Evolutionary conservation across 2,113 vertebrate species (phyloP).

Genomic region (Coryphaenoides rupestris): DNA sequence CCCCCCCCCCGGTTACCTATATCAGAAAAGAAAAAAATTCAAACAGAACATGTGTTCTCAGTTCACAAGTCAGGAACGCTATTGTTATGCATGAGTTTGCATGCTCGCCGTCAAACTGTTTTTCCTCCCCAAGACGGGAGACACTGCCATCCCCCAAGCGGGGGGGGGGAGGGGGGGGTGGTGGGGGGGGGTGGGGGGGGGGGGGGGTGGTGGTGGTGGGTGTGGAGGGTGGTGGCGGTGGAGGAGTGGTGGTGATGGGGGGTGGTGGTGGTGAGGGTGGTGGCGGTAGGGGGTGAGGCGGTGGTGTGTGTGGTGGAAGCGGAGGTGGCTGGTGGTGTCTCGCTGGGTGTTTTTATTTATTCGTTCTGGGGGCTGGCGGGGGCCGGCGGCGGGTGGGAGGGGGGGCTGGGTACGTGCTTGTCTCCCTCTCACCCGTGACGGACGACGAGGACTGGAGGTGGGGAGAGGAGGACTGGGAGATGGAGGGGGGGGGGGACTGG

Average conservation of each 20-base stretch:
- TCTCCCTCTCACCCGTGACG: too few relatives aligned
- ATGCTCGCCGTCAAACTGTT: slow-evolving; percentile 63
- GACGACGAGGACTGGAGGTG: too few relatives aligned
- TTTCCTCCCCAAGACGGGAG: slow-evolving; percentile 63
- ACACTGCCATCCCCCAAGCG: slow-evolving; percentile 70
- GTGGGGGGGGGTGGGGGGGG: too few relatives aligned
- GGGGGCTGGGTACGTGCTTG: slow-evolving; percentile 23
- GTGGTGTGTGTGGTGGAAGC: slow-evolving; percentile 53
- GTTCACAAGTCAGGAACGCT: slow-evolving; percentile 70
- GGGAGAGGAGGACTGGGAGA: too few relatives aligned
- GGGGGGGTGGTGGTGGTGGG: slow-evolving; percentile 48
- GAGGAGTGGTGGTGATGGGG: too few relatives aligned
- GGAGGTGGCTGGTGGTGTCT: slow-evolving; percentile 1
- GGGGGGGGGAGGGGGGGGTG: slow-evolving; percentile 35
- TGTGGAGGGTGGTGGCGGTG: slow-evolving; percentile 49
- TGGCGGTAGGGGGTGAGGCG: slow-evolving; percentile 35
- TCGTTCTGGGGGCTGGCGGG: too few relatives aligned
- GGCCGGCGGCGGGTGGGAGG: slow-evolving; percentile 48
- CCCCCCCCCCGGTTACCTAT: too few relatives aligned
- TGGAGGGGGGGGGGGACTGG: slow-evolving; percentile 70
- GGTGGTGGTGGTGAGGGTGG: slow-evolving; percentile 56
- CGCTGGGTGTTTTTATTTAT: slow-evolving; percentile 4
- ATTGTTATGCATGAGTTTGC: slow-evolving; percentile 70
- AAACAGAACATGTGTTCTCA: slow-evolving; percentile 65
- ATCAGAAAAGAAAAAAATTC: too few relatives aligned